Evolutionary conservation across 2,888 invertebrate species (phyloP).

Genomic region (Danaus chrysippus): DNA sequence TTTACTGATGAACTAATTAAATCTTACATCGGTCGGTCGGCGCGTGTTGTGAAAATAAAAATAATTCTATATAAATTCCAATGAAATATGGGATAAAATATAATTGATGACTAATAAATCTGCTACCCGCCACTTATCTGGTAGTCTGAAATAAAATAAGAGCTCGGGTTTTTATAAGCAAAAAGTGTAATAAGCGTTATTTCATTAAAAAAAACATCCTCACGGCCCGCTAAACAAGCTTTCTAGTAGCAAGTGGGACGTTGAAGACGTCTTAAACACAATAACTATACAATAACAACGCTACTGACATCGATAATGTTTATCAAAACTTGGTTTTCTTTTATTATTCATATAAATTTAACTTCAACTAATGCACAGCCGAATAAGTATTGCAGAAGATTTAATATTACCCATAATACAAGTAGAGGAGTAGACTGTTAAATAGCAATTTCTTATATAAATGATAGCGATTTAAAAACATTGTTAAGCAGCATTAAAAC

Average conservation of each 20-base stretch:
- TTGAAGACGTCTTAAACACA: slow-evolving; percentile 63
- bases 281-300: slow-evolving; percentile 34
- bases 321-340: too few species aligned
- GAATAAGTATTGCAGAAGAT: too few species aligned
- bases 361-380: too few species aligned
- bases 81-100: slow-evolving; percentile 20
- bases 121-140: slow-evolving; percentile 23
- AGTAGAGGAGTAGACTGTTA: too few species aligned
- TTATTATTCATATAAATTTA: too few species aligned
- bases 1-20: too few species aligned
- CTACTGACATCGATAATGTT: slow-evolving; percentile 14
- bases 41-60: not conserved
- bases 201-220: slow-evolving; percentile 39
- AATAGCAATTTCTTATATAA: not conserved
- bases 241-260: slow-evolving; percentile 57
- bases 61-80: slow-evolving; percentile 16
- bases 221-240: slow-evolving; percentile 46
- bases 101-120: slow-evolving; percentile 29
- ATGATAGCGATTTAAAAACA: not conserved
- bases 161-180: slow-evolving; percentile 30
- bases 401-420: too few species aligned
- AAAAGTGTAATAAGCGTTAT: slow-evolving; percentile 37
- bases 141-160: slow-evolving; percentile 25
- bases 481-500: not conserved
- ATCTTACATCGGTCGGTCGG: too few species aligned